Base-by-base conservation (phyloP, 2,113 vertebrate genomes). In the Scomber japonicus region DNA sequence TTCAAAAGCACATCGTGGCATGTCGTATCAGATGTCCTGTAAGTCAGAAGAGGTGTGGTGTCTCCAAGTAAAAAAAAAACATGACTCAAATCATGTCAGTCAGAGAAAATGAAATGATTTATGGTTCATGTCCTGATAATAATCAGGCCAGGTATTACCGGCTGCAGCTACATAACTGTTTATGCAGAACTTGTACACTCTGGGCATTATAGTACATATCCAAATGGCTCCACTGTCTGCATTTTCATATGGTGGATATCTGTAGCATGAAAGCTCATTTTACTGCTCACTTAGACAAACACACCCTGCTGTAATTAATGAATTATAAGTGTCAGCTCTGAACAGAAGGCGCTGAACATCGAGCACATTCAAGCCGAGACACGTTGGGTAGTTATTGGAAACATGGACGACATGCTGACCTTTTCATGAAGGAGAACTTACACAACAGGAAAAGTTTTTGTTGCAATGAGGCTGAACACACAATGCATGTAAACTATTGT, bases 331-430 rank as follows among this genome's bases (percentile, higher is more conserved):
- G 44, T 24, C 4, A 21, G 27, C 44, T 19, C 17, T 24, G 70
- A 17, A 65, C 44, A 5, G 63, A 19, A 27, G 9, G n/a, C 61
- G 59, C 19, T 57, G 66, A 79, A 51, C 31, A 9, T 3, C 1
- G 19, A 56, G 30, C 10, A n/a, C 6, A 1, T 21, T 76, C 86
- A 69, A 35, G 86, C 61, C 65, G 50, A 75, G 78, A 68, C 86
- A 88, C 11, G 85, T 56, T 0, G 53, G 24, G 45, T 8, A 63
- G 0, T 14, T 55, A 16, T 49, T 6, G 16, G 19, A 35, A 53
- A 60, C 21, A 3, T 9, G 49, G 35, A 53, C 31, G 27, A 56
- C 19, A 17, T 1, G 5, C 3, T 74, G 13, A 65, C 65, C 19
- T 67, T 68, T 55, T 5, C 5, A 70, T 15, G 2, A 4, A 13